Base-by-base conservation (phyloP, 2,797 vertebrate genomes). In the Syngnathus rostellatus region DNA sequence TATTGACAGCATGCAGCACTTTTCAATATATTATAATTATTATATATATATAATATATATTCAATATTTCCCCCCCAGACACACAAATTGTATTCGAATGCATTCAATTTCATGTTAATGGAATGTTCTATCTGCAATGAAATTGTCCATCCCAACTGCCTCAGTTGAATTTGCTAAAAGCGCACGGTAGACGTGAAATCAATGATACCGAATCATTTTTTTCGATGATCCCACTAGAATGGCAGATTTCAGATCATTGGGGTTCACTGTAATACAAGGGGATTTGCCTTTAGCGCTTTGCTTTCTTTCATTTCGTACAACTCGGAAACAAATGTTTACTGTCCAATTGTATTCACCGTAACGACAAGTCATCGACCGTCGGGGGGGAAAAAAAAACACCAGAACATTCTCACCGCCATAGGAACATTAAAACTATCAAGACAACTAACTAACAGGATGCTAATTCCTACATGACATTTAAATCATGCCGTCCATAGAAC, bases 111-210 rank as follows among this genome's bases (percentile, higher is more conserved):
- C 81, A 99, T 98, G 96, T 91, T 99, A 58, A 99, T 99, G 97
- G 97, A 99, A 83, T 99, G 97, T 85, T 99, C 97, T 73, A 99
- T 99, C 89, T 99, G 97, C 89, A 99, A 99, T 19, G 97, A 99
- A 89, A 99, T 99, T 21, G 97, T 99, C 87, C 97, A 99, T 78
- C 97, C 97, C 6, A 93, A 95, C 90, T 99, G 97, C 89, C 94
- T 99, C 67, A 97, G n/a, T n/a, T 5, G 16, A 46, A 46, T 46
- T 45, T 46, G 45, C 16, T 46, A 14, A 46, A 46, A 46, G 45
- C 16, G 16, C 16, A 14, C 17, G 45, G 16, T 16, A 5, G 16
- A 1, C 5, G 5, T 46, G 6, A 46, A 46, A 46, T 14, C 1
- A 25, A 25, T 25, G 25, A 45, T 45, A 14, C 14, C 12, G 14